Conservation (phyloP, 2,888 invertebrate genomes). For the Nasonovia ribisnigri region DNA sequence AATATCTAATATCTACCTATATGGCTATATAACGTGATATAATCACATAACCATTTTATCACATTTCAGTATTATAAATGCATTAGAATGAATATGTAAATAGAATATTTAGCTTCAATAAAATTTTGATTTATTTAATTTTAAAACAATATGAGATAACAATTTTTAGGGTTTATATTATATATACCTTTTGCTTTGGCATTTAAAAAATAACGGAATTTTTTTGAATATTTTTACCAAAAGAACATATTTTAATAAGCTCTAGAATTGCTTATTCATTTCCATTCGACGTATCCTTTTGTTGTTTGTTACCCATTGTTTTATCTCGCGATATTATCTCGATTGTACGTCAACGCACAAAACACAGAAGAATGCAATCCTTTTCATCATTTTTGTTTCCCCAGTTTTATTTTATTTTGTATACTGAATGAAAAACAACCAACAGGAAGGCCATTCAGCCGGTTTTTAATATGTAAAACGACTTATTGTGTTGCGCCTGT, state of each 20-base stretch:
- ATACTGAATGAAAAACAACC: constrained; percentile 49
- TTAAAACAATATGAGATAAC: neutral
- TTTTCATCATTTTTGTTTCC: constrained; percentile 62
- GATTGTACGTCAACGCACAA: constrained; percentile 52
- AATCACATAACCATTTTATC: neutral
- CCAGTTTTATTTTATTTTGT: constrained; percentile 59
- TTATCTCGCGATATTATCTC: constrained; percentile 59
- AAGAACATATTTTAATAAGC: constrained; percentile 26
- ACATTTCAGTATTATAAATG: neutral
- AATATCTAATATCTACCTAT: neutral
- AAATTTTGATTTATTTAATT: neutral
- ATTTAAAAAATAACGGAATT: constrained; percentile 21
- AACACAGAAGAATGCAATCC: constrained; percentile 59
- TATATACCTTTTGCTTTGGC: neutral
- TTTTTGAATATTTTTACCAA: constrained; percentile 20
- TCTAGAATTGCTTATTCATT: constrained; percentile 45
- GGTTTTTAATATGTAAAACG: constrained; percentile 64
- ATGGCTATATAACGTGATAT: too few relatives aligned
- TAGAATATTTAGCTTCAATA: neutral
- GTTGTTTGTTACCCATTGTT: constrained; percentile 57
- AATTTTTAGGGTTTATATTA: neutral
- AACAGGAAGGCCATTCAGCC: constrained; percentile 64
- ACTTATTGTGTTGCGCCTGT: constrained; percentile 62
- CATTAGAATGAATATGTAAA: neutral
- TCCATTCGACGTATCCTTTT: constrained; percentile 52